Evolutionary conservation across 2,797 vertebrate genomes (phyloP).

Genomic region (Macropus fuliginosus): DNA sequence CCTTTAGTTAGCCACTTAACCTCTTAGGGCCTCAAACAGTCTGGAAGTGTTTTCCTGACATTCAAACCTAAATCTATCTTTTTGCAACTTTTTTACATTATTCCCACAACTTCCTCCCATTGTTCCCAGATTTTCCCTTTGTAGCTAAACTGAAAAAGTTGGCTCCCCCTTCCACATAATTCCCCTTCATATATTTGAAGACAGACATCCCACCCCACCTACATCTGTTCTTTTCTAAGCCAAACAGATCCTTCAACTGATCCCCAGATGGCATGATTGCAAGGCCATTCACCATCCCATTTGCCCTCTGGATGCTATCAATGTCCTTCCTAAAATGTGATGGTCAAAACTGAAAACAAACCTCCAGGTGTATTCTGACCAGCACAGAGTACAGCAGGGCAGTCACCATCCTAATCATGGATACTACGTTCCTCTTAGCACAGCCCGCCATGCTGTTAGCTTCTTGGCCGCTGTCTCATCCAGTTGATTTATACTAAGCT

Average conservation of each 20-base stretch:
- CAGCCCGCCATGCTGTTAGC: not conserved
- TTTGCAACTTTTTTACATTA: too few species aligned
- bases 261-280: not conserved
- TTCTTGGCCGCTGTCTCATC: not conserved
- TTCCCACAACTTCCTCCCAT: not conserved
- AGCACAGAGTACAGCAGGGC: not conserved
- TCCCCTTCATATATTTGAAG: not conserved
- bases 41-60: too few species aligned
- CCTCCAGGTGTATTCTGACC: not conserved
- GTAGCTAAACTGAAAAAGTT: too few species aligned
- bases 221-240: not conserved
- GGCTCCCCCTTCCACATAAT: not conserved
- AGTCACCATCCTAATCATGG: not conserved
- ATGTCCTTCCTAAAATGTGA: not conserved
- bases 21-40: too few species aligned
- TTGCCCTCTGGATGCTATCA: not conserved
- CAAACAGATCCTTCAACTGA: not conserved
- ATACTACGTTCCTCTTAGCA: not conserved
- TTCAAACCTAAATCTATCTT: not conserved
- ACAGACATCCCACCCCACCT: not conserved
- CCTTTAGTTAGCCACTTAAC: not conserved
- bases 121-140: not conserved
- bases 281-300: not conserved
- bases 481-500: not conserved
- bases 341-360: not conserved